Evolutionary conservation across 1,140 invertebrate genomes (phyloP).

Genomic region (Venustaconcha ellipsiformis): DNA sequence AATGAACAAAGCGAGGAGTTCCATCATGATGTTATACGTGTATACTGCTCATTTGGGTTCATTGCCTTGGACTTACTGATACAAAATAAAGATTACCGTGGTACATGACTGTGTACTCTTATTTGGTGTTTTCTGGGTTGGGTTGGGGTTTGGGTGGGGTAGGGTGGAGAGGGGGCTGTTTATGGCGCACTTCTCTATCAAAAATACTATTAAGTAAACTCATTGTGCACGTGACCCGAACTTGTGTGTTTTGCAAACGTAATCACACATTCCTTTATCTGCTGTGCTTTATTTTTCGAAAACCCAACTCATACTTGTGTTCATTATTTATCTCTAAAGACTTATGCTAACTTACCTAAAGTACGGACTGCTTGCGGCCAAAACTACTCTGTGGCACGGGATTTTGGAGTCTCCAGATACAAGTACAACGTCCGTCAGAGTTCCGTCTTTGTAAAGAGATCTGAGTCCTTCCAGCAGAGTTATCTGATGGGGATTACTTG

Average conservation of each 20-base stretch:
- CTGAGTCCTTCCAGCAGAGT: constrained; percentile 83
- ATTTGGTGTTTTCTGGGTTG: too few species aligned
- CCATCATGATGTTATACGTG: too few species aligned
- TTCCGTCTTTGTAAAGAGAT: constrained; percentile 86
- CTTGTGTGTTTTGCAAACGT: background rate
- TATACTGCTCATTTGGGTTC: too few species aligned
- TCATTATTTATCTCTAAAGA: background rate
- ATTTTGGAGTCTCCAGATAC: constrained; percentile 34
- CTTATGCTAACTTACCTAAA: constrained; percentile 75
- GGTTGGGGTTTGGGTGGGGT: too few species aligned
- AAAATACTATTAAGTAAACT: background rate
- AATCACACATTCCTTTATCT: background rate
- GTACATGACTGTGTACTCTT: too few species aligned
- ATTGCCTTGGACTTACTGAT: too few species aligned
- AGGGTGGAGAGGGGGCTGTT: too few species aligned
- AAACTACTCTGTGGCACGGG: constrained; percentile 52
- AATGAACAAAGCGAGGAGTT: too few species aligned
- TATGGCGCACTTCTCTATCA: background rate
- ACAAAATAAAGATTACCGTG: too few species aligned
- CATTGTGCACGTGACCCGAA: background rate
- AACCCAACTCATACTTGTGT: background rate
- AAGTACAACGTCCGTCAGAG: constrained; percentile 76
- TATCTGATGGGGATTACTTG: constrained; percentile 73
- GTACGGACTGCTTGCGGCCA: constrained; percentile 56
- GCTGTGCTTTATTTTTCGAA: background rate